phyloP scores from a whole-genome alignment of 2,797 vertebrate species.

The Phaenicophaeus curvirostris region DNA sequence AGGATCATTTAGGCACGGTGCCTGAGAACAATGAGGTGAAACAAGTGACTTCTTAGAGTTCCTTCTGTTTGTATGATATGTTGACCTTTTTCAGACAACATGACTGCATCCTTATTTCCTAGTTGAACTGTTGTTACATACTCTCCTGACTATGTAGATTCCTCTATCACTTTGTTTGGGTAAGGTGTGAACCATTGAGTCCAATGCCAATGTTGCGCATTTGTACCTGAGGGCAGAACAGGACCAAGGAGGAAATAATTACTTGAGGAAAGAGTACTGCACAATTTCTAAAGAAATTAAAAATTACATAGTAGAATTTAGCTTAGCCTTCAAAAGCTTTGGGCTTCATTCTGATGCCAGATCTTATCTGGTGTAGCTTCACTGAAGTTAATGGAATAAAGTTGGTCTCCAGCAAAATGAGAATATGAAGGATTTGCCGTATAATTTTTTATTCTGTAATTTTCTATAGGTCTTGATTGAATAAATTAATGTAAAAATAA shows the following conservation, averaged over 20 bases:
- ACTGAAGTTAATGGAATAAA: background rate
- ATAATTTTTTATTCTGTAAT: background rate
- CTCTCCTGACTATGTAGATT: background rate
- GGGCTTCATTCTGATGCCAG: background rate
- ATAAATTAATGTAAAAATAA: background rate
- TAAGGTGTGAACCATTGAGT: background rate
- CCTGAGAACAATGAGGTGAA: background rate
- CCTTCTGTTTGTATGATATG: background rate
- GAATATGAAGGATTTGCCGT: background rate
- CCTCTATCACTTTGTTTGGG: background rate
- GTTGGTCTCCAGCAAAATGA: background rate
- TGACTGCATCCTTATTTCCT: background rate
- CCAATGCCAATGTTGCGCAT: background rate
- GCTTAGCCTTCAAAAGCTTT: background rate
- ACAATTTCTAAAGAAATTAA: background rate
- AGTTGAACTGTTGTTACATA: background rate
- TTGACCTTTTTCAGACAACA: background rate
- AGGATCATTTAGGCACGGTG: background rate
- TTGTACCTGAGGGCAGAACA: background rate
- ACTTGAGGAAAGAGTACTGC: background rate
- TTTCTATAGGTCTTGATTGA: background rate
- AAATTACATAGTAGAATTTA: background rate
- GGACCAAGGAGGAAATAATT: background rate
- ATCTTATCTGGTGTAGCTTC: background rate
- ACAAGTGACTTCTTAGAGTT: background rate